A percentile compares a stretch with the other conserved stretches of the same genome.
Conservation (phyloP, 1,140 invertebrate species). For the Hetaerina americana region DNA sequence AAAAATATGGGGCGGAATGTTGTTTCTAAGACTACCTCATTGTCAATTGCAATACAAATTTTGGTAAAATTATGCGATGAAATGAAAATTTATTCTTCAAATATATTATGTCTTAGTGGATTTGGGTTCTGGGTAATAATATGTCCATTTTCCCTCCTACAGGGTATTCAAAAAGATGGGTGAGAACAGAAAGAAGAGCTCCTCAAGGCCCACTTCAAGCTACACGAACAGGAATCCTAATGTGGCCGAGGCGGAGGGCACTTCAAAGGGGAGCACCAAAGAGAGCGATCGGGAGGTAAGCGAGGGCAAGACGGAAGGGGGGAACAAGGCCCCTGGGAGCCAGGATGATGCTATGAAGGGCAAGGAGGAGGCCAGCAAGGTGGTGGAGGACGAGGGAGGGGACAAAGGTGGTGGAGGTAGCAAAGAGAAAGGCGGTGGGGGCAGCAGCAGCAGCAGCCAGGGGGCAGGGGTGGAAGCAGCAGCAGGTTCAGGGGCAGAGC, state of each 20-base stretch:
- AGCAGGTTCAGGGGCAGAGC: conserved; percentile 17
- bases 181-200: not conserved
- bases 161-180: not conserved
- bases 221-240: conserved; percentile 2
- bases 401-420: too few relatives aligned
- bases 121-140: too few relatives aligned
- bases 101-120: too few relatives aligned
- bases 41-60: too few relatives aligned
- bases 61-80: too few relatives aligned
- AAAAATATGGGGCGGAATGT: too few relatives aligned
- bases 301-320: conserved; percentile 18
- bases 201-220: not conserved
- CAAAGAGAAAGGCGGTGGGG: not conserved
- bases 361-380: conserved; percentile 10
- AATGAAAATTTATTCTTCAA: too few relatives aligned
- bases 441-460: not conserved
- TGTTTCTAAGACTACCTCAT: too few relatives aligned
- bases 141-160: not conserved
- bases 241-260: conserved; percentile 13
- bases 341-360: conserved; percentile 12
- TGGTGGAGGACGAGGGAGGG: conserved; percentile 20
- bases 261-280: conserved; percentile 9
- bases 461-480: too few relatives aligned
- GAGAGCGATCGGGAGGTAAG: conserved; percentile 14
- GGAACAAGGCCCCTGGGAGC: conserved; percentile 7